These are phyloP conservation scores for Caradrina kadenii DNA, from an alignment of 2,888 invertebrate species.

Conservation along the genomic window DNA sequence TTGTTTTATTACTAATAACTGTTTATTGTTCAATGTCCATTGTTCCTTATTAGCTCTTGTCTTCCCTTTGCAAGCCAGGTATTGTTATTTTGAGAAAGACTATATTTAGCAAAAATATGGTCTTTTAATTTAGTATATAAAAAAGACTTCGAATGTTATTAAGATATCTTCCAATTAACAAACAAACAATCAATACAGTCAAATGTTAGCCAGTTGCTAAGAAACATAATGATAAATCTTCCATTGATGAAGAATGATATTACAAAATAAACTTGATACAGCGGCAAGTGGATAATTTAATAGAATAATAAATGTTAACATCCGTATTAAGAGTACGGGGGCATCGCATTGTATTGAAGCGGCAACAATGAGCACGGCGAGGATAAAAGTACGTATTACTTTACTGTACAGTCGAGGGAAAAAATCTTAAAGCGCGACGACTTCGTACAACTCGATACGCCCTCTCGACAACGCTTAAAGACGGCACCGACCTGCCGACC, in stretches of 20 bases:
- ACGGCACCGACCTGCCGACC: slow-evolving; percentile 59
- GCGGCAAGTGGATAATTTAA: slow-evolving; percentile 69
- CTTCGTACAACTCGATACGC: slow-evolving; percentile 63
- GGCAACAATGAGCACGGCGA: slow-evolving; percentile 81
- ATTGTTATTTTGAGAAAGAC: no score
- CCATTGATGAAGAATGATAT: slow-evolving; percentile 51
- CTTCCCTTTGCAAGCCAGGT: neutral
- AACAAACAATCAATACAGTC: neutral
- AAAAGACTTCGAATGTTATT: no score
- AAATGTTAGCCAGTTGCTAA: neutral
- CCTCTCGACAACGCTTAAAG: slow-evolving; percentile 71
- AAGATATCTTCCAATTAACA: neutral
- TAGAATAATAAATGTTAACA: slow-evolving; percentile 89
- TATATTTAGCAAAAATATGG: no score
- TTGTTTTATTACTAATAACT: neutral
- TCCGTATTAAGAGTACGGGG: slow-evolving; percentile 88
- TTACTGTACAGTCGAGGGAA: slow-evolving; percentile 81
- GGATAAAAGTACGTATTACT: slow-evolving; percentile 83
- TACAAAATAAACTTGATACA: slow-evolving; percentile 58
- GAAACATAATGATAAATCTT: slow-evolving; percentile 36
- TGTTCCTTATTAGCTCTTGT: neutral
- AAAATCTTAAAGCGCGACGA: slow-evolving; percentile 71
- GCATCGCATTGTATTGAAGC: slow-evolving; percentile 84
- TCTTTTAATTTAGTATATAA: no score
- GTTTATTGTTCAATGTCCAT: neutral